phyloP scores from a whole-genome alignment of 2,888 invertebrate genomes.

The Gasteruption jaculator region DNA sequence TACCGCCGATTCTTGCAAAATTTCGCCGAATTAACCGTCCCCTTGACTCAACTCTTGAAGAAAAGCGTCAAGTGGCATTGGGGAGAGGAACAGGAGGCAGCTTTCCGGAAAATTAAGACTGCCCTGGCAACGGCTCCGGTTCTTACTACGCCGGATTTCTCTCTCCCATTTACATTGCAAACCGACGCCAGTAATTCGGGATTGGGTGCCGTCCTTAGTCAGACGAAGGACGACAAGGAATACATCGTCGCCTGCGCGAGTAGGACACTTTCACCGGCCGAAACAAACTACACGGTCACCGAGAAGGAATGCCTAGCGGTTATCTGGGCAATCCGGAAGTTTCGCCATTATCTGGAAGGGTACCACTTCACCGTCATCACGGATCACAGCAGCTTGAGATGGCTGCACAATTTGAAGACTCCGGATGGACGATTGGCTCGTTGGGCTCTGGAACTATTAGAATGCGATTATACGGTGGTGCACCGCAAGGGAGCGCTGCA shows the following conservation, averaged over 20 bases:
- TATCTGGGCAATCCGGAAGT: slow-evolving; percentile 24
- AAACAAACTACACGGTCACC: slow-evolving; percentile 18
- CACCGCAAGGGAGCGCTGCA: too few species aligned
- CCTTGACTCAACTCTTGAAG: slow-evolving; percentile 23
- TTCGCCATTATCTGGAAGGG: slow-evolving; percentile 26
- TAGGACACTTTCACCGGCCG: slow-evolving; percentile 10
- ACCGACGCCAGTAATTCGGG: too few species aligned
- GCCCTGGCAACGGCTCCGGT: slow-evolving; percentile 19
- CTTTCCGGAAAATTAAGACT: slow-evolving; percentile 21
- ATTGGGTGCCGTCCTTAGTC: too few species aligned
- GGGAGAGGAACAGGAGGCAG: slow-evolving; percentile 20
- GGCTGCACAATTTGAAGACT: slow-evolving; percentile 26
- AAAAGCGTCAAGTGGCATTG: slow-evolving; percentile 23
- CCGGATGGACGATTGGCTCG: slow-evolving; percentile 18
- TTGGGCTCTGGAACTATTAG: too few species aligned
- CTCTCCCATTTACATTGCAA: slow-evolving; percentile 17
- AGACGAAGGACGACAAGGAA: slow-evolving; percentile 11
- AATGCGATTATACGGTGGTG: too few species aligned
- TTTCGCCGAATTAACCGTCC: slow-evolving; percentile 22
- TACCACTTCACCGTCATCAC: slow-evolving; percentile 27
- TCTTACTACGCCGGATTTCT: slow-evolving; percentile 25
- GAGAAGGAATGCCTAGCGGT: slow-evolving; percentile 29
- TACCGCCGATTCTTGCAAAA: slow-evolving; percentile 31
- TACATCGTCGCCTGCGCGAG: slow-evolving; percentile 22
- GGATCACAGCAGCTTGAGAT: slow-evolving; percentile 25